Conservation (phyloP, 30 jellyfish, hydroid and myxozoan genomes). For the Aurelia sp. region DNA sequence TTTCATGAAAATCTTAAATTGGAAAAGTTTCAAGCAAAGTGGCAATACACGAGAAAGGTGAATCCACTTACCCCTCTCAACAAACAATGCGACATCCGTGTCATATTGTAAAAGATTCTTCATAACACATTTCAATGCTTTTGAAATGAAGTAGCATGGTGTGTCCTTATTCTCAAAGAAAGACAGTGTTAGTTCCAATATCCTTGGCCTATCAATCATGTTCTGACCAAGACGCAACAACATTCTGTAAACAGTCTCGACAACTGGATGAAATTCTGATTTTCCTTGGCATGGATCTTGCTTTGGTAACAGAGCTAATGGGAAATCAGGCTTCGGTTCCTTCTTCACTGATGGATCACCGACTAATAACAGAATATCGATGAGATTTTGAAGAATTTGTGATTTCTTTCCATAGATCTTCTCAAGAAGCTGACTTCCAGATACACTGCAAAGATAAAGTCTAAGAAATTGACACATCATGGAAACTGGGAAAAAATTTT, state of each 20-base stretch:
- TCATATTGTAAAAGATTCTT: conserved; percentile 12
- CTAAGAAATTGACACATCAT: not conserved
- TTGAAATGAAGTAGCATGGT: not conserved
- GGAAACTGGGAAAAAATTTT: no score
- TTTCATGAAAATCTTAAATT: no score
- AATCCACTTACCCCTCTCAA: conserved; percentile 27
- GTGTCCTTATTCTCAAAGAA: not conserved
- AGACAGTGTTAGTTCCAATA: not conserved
- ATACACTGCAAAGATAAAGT: conserved; percentile 3
- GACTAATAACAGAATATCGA: conserved; percentile 21
- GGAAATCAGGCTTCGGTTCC: conserved; percentile 1
- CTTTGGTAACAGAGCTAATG: conserved; percentile 28
- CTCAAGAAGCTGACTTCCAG: conserved; percentile 32
- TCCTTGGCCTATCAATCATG: conserved; percentile 20
- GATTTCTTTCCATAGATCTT: conserved; percentile 6
- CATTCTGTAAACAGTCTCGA: conserved; percentile 1
- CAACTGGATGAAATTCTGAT: conserved; percentile 17
- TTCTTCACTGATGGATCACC: conserved; percentile 25
- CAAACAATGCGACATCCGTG: conserved; percentile 25
- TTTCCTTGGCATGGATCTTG: not conserved
- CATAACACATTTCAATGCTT: conserved; percentile 23
- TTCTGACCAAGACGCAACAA: conserved; percentile 12
- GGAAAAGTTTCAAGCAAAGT: no score
- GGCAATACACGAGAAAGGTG: no score
- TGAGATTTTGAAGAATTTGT: conserved; percentile 6